phyloP scores from a whole-genome alignment of 2,113 vertebrate genomes.

The Stictonetta naevosa region DNA sequence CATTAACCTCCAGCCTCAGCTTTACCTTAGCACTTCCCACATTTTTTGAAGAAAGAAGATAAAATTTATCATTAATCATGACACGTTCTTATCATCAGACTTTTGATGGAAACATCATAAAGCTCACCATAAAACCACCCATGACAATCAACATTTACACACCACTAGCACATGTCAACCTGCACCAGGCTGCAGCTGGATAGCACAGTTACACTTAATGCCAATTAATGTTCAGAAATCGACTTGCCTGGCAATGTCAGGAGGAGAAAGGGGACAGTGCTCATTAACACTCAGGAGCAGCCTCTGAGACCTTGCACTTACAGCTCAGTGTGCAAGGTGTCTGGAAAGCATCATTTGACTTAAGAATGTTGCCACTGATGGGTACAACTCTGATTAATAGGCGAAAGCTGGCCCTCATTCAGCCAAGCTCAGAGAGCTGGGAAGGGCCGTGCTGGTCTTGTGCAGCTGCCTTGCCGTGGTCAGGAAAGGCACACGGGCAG shows the following conservation, averaged over 20 bases:
- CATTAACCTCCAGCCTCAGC: background rate
- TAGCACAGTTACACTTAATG: background rate
- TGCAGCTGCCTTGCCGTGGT: background rate
- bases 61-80: background rate
- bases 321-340: background rate
- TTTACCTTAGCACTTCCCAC: background rate
- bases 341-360: background rate
- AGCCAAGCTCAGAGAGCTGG: background rate
- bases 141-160: background rate
- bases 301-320: background rate
- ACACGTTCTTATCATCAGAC: background rate
- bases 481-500: background rate
- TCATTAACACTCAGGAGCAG: too few relatives aligned
- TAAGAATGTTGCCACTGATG: background rate
- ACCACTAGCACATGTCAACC: background rate
- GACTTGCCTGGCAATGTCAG: background rate
- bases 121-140: background rate
- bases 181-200: background rate
- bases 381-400: background rate
- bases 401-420: background rate
- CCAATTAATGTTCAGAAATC: background rate
- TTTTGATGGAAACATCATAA: background rate
- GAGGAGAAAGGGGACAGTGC: background rate
- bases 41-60: background rate
- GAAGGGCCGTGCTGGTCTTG: background rate